Base-by-base conservation (phyloP, 2,797 vertebrate species). In the Salarias fasciatus region DNA sequence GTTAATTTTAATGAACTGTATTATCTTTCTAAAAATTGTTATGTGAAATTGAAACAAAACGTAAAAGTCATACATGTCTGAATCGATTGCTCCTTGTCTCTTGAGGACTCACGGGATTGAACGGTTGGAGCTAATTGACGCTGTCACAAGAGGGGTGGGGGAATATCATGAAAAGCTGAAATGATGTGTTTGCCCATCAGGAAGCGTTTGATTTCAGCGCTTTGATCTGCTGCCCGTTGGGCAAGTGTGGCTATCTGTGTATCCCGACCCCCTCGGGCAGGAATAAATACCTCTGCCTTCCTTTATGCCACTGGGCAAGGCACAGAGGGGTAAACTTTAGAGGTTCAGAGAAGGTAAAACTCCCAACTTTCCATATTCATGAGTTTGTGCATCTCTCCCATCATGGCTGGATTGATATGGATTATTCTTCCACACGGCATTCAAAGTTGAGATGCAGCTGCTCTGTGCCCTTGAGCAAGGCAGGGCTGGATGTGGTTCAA, bases 391-490 rank as follows among this genome's bases (percentile, higher is more conserved):
- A 44, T 42, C 3, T 44, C 43, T 55, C 14, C 15, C 11, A 13
- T 4, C 11, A 46, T 24, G 60, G 45, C 18, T 36, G 8, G 36
- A 9, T 35, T 24, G 49, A 51, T 40, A 59, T 63, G 43, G 49
- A 58, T 46, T 45, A 59, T 53, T 63, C 29, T 53, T 38, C 24
- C 54, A 3, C 18, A 24, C 18, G 3, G 24, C 24, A 83, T 33
- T 53, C 33, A 65, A 47, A 66, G 36, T 59, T 70, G 11, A 67
- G 41, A 53, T 38, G 70, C 45, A 54, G 45, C 29, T 48, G 35
- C 29, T 63, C 38, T 45, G 53, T 63, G 58, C 70, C 70, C 57
- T 69, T 56, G 40, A 76, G 77, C 60, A 75, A 81, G 62, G 59
- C 62, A 64, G 14, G 47, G 24, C 36, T 75, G 66, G 38, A 60